phyloP scores from a whole-genome alignment of 2,797 vertebrate species.

The Xiphophorus birchmanni region DNA sequence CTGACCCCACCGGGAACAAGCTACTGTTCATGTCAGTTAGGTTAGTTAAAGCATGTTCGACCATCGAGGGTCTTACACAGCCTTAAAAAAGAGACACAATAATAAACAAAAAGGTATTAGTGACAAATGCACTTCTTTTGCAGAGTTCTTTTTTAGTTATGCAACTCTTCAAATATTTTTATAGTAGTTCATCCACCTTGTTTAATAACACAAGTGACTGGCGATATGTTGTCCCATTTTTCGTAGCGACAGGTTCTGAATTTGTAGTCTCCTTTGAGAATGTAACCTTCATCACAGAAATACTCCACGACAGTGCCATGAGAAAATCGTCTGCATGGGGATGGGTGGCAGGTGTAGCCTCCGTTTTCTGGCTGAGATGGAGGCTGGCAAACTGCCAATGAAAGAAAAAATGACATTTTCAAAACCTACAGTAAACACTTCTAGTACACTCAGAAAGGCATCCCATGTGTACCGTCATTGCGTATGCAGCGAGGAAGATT shows the following conservation, averaged over 20 bases:
- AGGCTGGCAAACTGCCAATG: conserved; percentile 85
- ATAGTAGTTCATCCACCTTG: conserved; percentile 73
- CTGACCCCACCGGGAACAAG: conserved; percentile 75
- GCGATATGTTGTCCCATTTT: conserved; percentile 89
- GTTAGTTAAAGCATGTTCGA: conserved; percentile 71
- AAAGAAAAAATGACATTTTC: conserved; percentile 8
- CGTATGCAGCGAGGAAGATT: conserved; percentile 77
- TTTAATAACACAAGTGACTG: conserved; percentile 88
- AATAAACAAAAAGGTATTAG: not conserved
- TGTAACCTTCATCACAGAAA: conserved; percentile 90
- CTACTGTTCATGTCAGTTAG: conserved; percentile 75
- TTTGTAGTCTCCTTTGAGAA: conserved; percentile 91
- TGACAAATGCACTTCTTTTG: not conserved
- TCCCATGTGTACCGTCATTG: conserved; percentile 59
- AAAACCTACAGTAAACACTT: not conserved
- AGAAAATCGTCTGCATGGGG: conserved; percentile 85
- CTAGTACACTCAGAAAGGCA: not conserved
- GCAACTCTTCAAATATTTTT: not conserved
- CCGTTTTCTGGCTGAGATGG: conserved; percentile 91
- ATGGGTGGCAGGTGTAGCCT: conserved; percentile 90
- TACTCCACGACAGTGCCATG: conserved; percentile 91
- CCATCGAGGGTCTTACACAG: conserved; percentile 71
- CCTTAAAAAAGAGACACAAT: conserved; percentile 43
- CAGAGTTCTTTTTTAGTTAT: not conserved
- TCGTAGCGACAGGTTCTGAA: conserved; percentile 91